Evolutionary conservation across 2,113 vertebrate species (phyloP).

Genomic region (Motacilla tschutschensis): DNA sequence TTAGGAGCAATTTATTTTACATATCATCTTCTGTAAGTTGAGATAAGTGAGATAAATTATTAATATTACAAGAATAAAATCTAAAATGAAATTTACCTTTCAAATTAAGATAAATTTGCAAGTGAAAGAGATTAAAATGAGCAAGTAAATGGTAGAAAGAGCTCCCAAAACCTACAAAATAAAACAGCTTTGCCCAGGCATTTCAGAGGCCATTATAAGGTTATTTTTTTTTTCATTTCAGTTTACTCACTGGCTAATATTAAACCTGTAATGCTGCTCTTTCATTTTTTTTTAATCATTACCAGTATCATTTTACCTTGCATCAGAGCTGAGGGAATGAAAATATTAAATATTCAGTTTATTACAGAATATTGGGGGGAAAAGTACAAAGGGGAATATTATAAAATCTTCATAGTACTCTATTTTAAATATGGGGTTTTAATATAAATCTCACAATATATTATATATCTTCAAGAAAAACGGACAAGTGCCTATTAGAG

Average conservation of each 20-base stretch:
- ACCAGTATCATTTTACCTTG: neutral
- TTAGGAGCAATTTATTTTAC: constrained; percentile 6
- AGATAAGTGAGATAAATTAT: neutral
- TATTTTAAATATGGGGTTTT: neutral
- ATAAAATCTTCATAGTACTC: neutral
- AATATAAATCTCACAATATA: neutral
- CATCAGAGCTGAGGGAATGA: neutral
- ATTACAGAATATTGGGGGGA: accelerated
- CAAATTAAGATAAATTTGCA: neutral
- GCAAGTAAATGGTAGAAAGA: neutral
- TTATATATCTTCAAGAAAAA: neutral
- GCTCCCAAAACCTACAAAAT: neutral
- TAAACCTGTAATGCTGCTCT: neutral
- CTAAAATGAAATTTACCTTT: neutral
- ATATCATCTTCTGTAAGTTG: neutral
- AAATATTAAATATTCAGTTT: neutral
- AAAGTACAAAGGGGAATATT: neutral
- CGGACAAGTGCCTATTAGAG: neutral
- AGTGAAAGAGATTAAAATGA: neutral
- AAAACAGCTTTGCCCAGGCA: neutral
- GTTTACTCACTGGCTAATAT: neutral
- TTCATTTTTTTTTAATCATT: neutral
- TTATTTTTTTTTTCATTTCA: neutral
- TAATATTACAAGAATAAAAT: neutral
- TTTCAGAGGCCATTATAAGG: neutral